These are phyloP conservation scores for Acrobasis consociella DNA, from an alignment of 2,888 invertebrate species.

Conservation along the genomic window DNA sequence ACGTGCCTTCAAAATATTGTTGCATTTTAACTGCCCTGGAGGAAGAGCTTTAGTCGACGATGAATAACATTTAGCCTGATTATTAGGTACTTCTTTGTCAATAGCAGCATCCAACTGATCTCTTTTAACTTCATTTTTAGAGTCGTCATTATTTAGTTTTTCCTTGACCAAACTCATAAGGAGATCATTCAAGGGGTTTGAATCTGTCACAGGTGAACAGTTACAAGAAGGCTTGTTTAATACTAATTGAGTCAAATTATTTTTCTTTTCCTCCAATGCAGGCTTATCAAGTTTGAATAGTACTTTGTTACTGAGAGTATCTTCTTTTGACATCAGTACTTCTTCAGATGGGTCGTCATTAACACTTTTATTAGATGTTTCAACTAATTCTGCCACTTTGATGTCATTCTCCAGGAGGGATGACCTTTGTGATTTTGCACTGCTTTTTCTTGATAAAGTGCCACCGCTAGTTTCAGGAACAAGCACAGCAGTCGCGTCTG, in stretches of 20 bases:
- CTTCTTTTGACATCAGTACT: conserved; percentile 70
- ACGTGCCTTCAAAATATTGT: conserved; percentile 93
- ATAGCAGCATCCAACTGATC: conserved; percentile 72
- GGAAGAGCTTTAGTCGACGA: conserved; percentile 88
- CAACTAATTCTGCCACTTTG: conserved; percentile 56
- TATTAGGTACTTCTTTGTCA: conserved; percentile 86
- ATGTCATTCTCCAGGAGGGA: conserved; percentile 62
- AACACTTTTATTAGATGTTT: conserved; percentile 68
- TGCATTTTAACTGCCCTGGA: conserved; percentile 96
- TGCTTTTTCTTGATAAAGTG: conserved; percentile 77
- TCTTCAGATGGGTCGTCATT: conserved; percentile 66
- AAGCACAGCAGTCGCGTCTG: conserved; percentile 40
- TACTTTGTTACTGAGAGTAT: conserved; percentile 75
- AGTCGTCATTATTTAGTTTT: conserved; percentile 84
- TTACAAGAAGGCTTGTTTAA: conserved; percentile 73
- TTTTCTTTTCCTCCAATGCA: conserved; percentile 67
- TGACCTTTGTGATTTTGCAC: conserved; percentile 82
- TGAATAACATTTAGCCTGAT: conserved; percentile 86
- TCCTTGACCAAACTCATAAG: conserved; percentile 79
- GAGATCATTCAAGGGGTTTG: conserved; percentile 75
- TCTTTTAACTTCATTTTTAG: conserved; percentile 84
- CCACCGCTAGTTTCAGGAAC: conserved; percentile 41
- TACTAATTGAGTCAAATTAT: conserved; percentile 68
- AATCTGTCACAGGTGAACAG: conserved; percentile 73
- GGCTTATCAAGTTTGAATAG: conserved; percentile 72